Evolutionary conservation across 2,888 invertebrate genomes (phyloP), one percentile per base, ranked within the genome.

Genomic region (Antitype chi): DNA sequence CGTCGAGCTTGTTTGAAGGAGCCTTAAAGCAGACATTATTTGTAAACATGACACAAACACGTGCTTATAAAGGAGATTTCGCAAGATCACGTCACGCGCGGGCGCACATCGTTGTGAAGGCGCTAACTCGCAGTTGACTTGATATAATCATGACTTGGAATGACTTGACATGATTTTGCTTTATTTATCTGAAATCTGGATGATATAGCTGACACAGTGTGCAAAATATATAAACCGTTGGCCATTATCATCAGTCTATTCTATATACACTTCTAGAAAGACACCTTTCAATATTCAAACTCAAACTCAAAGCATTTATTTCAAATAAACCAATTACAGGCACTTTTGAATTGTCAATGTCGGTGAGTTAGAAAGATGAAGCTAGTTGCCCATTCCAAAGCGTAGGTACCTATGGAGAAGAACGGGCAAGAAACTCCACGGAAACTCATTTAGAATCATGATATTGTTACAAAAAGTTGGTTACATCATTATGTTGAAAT

Each of bases 31-130:
- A 38, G n/a, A 62, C 43, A 15, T 62, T 70, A 63, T 57, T 85
- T 55, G 32, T 85, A 81, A 59, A 53, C 64, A 76, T 28, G 55
- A 3, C 17, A 63, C 13, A 32, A 67, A 52, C 85, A 85, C 60
- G 60, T 81, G 64, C 47, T 71, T 60, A 4, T 25, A 17, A 47
- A 60, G 38, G 17, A 60, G 60, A 57, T 81, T 81, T 69, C 43
- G 32, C 59, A 72, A 72, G 59, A 63, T 23, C 55, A 43, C n/a
- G 13, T 62, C 60, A 77, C 28, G 62, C 55, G 69, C 43, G 13
- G 17, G 15, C 28, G 9, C 47, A n/a, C 11, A 13, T 32, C 5
- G 43, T 20, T 25, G 0, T 25, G 13, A 8, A 25, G 55, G 43
- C 55, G 53, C 38, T 60, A 60, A 57, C n/a, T 20, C 25, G 25